Conservation (phyloP, 2,888 invertebrate genomes). For the Megalurothrips usitatus region DNA sequence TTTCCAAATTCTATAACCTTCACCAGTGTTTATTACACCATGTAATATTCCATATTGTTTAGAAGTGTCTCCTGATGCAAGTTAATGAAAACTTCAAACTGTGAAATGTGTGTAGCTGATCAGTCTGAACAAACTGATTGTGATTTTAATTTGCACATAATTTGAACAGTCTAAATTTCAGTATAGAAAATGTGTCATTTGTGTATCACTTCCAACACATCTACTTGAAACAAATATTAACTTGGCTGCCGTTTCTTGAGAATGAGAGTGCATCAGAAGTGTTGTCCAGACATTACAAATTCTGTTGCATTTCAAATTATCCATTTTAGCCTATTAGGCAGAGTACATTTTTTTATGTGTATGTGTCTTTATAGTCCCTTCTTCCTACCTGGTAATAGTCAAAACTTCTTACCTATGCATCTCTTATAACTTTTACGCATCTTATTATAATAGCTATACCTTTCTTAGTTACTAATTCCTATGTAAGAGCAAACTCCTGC, state of each 20-base stretch:
- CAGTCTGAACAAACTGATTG: neutral
- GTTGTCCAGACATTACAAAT: neutral
- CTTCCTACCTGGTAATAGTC: constrained; percentile 19
- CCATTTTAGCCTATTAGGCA: constrained; percentile 9
- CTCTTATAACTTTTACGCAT: constrained; percentile 23
- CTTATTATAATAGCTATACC: constrained; percentile 23
- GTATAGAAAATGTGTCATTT: neutral
- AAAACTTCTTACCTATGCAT: constrained; percentile 15
- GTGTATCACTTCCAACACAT: neutral
- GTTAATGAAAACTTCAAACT: neutral
- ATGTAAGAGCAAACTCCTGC: constrained; percentile 20
- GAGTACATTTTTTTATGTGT: neutral
- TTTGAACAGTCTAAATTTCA: neutral
- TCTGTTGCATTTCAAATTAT: constrained; percentile 1
- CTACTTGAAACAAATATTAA: neutral
- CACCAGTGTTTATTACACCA: neutral
- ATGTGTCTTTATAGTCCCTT: constrained; percentile 20
- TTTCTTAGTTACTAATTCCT: constrained; percentile 25
- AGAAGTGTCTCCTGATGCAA: neutral
- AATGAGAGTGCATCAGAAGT: neutral
- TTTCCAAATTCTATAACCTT: neutral
- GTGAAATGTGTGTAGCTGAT: neutral
- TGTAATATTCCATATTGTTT: neutral
- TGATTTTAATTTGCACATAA: neutral
- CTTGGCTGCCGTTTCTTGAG: neutral